A percentile compares a stretch with the other conserved stretches of the same genome.
phyloP scores from a whole-genome alignment of 1,140 invertebrate species.

The Oryctes rhinoceros region DNA sequence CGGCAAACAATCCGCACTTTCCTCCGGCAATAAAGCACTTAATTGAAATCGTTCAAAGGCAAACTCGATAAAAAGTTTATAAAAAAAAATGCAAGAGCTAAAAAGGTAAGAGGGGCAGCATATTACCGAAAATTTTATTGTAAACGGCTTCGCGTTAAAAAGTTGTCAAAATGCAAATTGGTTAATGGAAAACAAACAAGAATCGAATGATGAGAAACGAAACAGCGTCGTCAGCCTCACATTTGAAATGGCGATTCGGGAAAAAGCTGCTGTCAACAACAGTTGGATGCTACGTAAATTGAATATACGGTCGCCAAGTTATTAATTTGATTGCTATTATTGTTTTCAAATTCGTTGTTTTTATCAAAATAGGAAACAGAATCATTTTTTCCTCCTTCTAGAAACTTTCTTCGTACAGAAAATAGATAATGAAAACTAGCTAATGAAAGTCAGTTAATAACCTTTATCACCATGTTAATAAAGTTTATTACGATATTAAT shows the following conservation, averaged over 20 bases:
- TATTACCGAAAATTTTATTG: constrained; percentile 34
- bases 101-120: not conserved
- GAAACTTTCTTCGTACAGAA: no score
- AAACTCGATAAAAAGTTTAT: constrained; percentile 33
- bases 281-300: not conserved
- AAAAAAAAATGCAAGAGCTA: no score
- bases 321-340: not conserved
- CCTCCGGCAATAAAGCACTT: constrained; percentile 1
- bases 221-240: not conserved
- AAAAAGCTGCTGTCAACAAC: not conserved
- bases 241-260: not conserved
- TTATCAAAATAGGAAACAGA: no score
- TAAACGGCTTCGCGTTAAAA: constrained; percentile 16
- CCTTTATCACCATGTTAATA: no score
- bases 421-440: no score
- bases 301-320: not conserved
- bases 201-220: constrained; percentile 26
- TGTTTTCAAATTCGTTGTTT: no score
- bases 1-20: constrained; percentile 23
- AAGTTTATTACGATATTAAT: no score
- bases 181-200: constrained; percentile 34
- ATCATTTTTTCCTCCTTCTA: no score
- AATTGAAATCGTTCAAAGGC: constrained; percentile 1
- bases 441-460: no score
- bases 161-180: constrained; percentile 36